Evolutionary conservation across 2,797 vertebrate genomes (phyloP).

Genomic region (Adelosebastes latens): DNA sequence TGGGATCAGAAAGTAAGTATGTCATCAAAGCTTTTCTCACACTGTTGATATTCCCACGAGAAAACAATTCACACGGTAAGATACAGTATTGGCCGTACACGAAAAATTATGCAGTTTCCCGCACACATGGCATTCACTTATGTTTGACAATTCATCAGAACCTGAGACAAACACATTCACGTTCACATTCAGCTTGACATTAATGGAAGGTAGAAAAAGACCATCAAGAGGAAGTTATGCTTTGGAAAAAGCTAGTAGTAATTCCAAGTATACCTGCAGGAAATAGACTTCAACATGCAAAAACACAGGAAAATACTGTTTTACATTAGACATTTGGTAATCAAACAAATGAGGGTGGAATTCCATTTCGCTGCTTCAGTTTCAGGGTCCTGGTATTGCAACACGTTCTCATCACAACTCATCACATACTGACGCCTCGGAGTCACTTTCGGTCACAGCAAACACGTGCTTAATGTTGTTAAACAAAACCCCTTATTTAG

Average conservation of each 20-base stretch:
- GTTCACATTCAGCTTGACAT: neutral
- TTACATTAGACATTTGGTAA: neutral
- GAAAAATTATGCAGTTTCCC: conserved; percentile 4
- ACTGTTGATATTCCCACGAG: conserved; percentile 26
- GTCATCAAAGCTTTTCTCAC: conserved; percentile 33
- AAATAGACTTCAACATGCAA: neutral
- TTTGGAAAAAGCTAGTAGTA: neutral
- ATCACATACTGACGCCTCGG: neutral
- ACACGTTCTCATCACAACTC: no score
- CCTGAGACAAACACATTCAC: neutral
- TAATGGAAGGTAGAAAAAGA: neutral
- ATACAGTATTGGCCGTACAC: neutral
- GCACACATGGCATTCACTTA: neutral
- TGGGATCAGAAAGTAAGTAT: conserved; percentile 33
- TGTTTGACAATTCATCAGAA: neutral
- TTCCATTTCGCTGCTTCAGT: neutral
- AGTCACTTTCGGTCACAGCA: no score
- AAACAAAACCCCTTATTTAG: no score
- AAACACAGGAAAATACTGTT: neutral
- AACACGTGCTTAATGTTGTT: no score
- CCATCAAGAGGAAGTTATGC: neutral
- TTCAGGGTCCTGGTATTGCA: neutral
- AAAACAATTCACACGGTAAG: neutral
- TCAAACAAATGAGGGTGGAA: neutral
- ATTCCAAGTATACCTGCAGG: neutral